These are phyloP conservation scores for Fundulus diaphanus DNA, from an alignment of 2,797 vertebrate genomes.

Conservation along the genomic window DNA sequence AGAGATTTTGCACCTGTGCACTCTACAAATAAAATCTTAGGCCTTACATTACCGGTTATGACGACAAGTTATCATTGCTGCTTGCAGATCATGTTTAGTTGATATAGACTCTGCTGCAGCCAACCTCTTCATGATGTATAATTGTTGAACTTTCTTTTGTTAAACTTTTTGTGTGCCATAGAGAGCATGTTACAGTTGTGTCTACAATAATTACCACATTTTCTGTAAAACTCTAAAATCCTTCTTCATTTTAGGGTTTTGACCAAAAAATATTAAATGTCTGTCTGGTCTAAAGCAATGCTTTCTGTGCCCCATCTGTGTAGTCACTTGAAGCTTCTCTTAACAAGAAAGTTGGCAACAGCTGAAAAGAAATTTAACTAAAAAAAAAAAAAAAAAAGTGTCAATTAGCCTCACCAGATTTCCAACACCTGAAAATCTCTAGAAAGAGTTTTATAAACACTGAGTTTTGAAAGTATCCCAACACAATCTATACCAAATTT, in stretches of 20 bases:
- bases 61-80: neutral
- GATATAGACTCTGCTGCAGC: neutral
- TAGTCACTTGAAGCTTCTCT: neutral
- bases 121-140: no score
- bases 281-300: neutral
- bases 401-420: no score
- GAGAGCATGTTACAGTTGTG: no score
- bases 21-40: neutral
- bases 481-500: no score
- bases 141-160: no score
- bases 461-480: neutral
- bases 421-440: no score
- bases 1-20: no score
- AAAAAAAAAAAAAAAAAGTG: no score
- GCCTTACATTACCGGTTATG: neutral
- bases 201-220: neutral
- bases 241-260: neutral
- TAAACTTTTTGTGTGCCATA: neutral
- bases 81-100: neutral
- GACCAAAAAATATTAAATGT: neutral
- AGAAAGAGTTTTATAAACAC: neutral
- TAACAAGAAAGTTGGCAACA: no score
- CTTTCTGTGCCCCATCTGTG: neutral
- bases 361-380: no score
- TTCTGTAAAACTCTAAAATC: neutral